These are phyloP conservation scores for Bombus waltoni DNA, from an alignment of 1,140 invertebrate species.

Conservation along the genomic window DNA sequence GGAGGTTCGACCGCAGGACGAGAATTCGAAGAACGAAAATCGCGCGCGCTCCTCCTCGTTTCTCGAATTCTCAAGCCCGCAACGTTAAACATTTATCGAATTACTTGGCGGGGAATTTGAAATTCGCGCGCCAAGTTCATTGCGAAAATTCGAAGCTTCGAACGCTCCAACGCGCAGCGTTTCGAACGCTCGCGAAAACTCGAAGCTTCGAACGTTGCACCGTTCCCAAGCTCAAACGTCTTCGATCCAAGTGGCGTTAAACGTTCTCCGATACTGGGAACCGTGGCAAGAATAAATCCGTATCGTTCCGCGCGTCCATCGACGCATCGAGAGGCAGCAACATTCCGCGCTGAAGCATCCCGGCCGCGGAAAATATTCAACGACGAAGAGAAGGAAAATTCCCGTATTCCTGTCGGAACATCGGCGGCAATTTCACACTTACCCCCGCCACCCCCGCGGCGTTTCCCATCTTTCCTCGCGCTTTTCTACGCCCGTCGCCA, in stretches of 20 bases:
- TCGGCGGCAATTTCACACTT: conserved; percentile 78
- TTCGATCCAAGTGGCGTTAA: not conserved
- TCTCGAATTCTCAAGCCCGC: too few species aligned
- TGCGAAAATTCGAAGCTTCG: too few species aligned
- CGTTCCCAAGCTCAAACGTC: not conserved
- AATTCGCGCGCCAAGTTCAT: too few species aligned
- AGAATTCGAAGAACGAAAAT: too few species aligned
- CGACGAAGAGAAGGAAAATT: conserved; percentile 19
- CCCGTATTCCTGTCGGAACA: conserved; percentile 28
- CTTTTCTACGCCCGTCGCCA: conserved; percentile 63
- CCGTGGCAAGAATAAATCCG: not conserved
- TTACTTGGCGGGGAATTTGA: too few species aligned
- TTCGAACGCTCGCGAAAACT: too few species aligned
- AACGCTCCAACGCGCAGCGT: accelerated
- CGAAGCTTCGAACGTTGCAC: too few species aligned
- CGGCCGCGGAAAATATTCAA: conserved; percentile 13
- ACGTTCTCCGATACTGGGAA: not conserved
- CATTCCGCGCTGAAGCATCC: not conserved
- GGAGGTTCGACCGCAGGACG: too few species aligned
- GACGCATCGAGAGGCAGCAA: not conserved
- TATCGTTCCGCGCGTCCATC: not conserved
- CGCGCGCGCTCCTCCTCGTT: too few species aligned
- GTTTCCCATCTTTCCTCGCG: conserved; percentile 71
- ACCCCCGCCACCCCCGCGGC: conserved; percentile 28
- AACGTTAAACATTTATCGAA: too few species aligned